These are phyloP conservation scores for Sycophaga agraensis DNA, from an alignment of 1,140 invertebrate genomes.

Conservation along the genomic window DNA sequence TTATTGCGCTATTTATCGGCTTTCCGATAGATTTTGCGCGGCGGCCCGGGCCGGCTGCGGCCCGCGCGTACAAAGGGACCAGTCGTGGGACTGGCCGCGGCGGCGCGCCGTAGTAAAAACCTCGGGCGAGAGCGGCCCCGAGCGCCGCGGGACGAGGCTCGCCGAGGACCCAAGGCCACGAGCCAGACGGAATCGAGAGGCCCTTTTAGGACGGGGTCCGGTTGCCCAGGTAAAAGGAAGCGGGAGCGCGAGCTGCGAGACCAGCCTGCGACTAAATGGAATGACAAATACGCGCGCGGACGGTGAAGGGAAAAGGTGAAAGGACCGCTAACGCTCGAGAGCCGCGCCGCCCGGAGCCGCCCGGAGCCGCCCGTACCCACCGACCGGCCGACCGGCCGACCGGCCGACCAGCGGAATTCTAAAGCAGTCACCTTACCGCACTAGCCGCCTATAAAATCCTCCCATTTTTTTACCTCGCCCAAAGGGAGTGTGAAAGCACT, in stretches of 20 bases:
- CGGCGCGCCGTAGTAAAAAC: background rate
- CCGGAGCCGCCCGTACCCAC: too few relatives aligned
- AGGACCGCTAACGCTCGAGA: constrained; percentile 38
- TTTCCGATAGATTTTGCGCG: too few relatives aligned
- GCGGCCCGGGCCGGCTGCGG: too few relatives aligned
- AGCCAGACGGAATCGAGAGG: constrained; percentile 33
- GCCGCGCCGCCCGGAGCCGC: too few relatives aligned
- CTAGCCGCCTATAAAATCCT: background rate
- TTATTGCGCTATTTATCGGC: too few relatives aligned
- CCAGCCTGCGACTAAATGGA: constrained; percentile 43
- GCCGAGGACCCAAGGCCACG: constrained; percentile 41
- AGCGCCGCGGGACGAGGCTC: constrained; percentile 15
- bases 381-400: too few relatives aligned
- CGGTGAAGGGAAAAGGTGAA: constrained; percentile 52
- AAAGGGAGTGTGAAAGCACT: background rate
- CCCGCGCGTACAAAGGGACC: too few relatives aligned
- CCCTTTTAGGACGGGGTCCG: constrained; percentile 38
- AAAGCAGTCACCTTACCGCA: constrained; percentile 14
- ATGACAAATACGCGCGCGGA: constrained; percentile 49
- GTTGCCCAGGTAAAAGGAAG: constrained; percentile 50
- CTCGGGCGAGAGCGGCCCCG: background rate
- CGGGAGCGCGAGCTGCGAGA: constrained; percentile 32
- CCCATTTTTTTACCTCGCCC: background rate
- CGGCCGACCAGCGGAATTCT: constrained; percentile 31
- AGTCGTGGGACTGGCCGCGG: too few relatives aligned